phyloP scores from a whole-genome alignment of 2,797 vertebrate genomes.

The Rhinogobio ventralis region DNA sequence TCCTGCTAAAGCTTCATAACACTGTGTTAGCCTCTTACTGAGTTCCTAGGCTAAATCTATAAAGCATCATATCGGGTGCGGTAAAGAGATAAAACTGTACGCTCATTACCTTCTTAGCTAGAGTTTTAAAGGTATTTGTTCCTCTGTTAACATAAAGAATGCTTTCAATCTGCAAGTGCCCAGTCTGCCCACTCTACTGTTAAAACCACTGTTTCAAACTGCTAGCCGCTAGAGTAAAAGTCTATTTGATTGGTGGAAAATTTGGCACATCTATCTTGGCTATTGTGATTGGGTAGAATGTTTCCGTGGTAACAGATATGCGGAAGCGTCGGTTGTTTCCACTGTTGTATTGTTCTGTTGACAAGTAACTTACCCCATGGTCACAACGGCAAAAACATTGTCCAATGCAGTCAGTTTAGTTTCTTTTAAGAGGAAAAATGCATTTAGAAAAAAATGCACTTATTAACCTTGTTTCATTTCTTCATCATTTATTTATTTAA shows the following conservation, averaged over 20 bases:
- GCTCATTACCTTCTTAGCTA: not conserved
- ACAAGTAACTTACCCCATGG: not conserved
- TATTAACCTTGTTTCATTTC: not conserved
- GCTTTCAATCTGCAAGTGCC: slow-evolving; percentile 56
- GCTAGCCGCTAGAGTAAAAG: slow-evolving; percentile 63
- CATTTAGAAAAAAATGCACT: no score
- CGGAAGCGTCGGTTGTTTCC: slow-evolving; percentile 56
- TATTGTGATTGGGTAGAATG: slow-evolving; percentile 67
- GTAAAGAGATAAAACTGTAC: not conserved
- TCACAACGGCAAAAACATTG: not conserved
- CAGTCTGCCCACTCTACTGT: slow-evolving; percentile 52
- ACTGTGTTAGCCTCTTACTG: not conserved
- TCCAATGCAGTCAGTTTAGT: not conserved
- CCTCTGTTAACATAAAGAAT: not conserved
- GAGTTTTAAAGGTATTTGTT: not conserved
- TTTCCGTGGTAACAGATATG: slow-evolving; percentile 69
- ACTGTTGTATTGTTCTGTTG: not conserved
- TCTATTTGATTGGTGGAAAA: slow-evolving; percentile 66
- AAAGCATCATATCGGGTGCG: not conserved
- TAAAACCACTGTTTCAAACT: slow-evolving; percentile 72
- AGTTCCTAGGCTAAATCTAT: not conserved
- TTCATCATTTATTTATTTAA: not conserved
- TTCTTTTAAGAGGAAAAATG: not conserved
- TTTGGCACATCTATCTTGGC: not conserved
- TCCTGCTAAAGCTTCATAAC: slow-evolving; percentile 9